phyloP scores from a whole-genome alignment of 2,797 vertebrate species.

The Erethizon dorsatum region DNA sequence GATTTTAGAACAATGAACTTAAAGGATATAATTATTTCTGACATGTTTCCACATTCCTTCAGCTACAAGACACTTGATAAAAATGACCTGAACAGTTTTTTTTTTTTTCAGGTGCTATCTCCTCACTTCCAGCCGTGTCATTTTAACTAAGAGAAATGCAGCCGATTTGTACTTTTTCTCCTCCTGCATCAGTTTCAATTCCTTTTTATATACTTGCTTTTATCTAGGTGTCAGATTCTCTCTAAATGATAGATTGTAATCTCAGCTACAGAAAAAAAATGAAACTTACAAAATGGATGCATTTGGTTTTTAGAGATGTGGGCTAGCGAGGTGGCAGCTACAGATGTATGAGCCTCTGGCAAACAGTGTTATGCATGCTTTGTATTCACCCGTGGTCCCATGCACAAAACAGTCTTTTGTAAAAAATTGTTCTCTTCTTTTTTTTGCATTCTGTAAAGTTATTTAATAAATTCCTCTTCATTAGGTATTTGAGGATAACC shows the following conservation, averaged over 20 bases:
- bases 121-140: slow-evolving; percentile 60
- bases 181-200: slow-evolving; percentile 77
- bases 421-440: not conserved
- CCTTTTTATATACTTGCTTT: slow-evolving; percentile 83
- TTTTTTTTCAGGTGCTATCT: slow-evolving; percentile 23
- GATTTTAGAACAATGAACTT: slow-evolving; percentile 63
- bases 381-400: slow-evolving; percentile 41
- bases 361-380: not conserved
- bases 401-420: slow-evolving; percentile 12
- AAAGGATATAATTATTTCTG: slow-evolving; percentile 65
- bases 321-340: slow-evolving; percentile 56
- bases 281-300: slow-evolving; percentile 79
- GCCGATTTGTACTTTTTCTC: slow-evolving; percentile 72
- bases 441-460: slow-evolving; percentile 28
- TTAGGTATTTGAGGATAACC: slow-evolving; percentile 17
- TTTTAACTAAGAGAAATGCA: slow-evolving; percentile 80
- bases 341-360: not conserved
- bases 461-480: slow-evolving; percentile 22
- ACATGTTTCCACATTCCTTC: slow-evolving; percentile 52
- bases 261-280: slow-evolving; percentile 71
- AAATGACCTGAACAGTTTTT: slow-evolving; percentile 71
- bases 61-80: slow-evolving; percentile 62
- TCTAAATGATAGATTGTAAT: slow-evolving; percentile 84
- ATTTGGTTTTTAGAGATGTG: slow-evolving; percentile 78
- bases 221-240: slow-evolving; percentile 80